Evolutionary conservation across 2,797 vertebrate species (phyloP).

Genomic region (Lates japonicus): DNA sequence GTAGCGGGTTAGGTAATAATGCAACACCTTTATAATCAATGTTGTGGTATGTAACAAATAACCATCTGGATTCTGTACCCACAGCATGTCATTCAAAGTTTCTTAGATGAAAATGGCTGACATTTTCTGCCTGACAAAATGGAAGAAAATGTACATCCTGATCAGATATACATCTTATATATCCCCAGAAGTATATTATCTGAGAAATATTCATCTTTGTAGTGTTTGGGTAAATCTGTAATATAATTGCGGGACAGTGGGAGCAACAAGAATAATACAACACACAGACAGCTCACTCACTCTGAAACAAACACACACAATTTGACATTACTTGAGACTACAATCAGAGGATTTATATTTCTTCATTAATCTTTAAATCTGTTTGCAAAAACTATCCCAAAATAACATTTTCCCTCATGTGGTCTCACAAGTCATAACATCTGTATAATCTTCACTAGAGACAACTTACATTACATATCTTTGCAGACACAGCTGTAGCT

Average conservation of each 20-base stretch:
- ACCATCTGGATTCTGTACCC: background rate
- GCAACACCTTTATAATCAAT: background rate
- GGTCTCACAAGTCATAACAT: background rate
- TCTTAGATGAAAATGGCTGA: background rate
- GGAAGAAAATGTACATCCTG: background rate
- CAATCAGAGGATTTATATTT: background rate
- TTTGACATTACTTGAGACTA: background rate
- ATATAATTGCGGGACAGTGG: background rate
- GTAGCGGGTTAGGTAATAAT: conserved; percentile 65
- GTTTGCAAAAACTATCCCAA: conserved; percentile 4
- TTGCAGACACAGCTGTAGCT: background rate
- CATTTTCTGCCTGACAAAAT: background rate
- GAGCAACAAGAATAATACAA: background rate
- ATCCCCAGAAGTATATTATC: background rate
- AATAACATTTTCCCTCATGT: background rate
- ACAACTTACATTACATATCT: background rate
- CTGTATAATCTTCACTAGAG: background rate
- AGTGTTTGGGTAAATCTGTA: background rate
- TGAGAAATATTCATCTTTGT: background rate
- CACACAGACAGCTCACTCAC: background rate
- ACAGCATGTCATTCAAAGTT: background rate
- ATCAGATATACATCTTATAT: background rate
- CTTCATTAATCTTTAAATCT: background rate
- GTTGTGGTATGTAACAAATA: background rate
- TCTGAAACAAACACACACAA: background rate